Conservation (phyloP, 2,797 vertebrate genomes). For the Lacerta viridis region DNA sequence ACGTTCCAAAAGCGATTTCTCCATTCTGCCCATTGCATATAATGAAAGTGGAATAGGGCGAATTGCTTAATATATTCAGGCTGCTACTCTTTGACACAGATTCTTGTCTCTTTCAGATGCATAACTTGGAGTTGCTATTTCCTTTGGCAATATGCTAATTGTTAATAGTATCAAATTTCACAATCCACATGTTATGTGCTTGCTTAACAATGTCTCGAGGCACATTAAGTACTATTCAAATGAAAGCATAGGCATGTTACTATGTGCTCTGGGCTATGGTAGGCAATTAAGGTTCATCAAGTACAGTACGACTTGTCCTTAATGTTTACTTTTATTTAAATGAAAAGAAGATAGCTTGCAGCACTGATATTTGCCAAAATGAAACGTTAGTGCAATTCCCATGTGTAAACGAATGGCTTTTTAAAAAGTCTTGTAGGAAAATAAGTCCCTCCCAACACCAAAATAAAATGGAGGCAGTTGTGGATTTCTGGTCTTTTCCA, state of each 20-base stretch:
- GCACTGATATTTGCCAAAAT: conserved; percentile 21
- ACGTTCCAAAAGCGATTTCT: conserved; percentile 24
- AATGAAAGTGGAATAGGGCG: not conserved
- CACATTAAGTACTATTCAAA: not conserved
- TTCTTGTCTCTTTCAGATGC: conserved; percentile 16
- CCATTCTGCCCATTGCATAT: not conserved
- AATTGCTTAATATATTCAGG: not conserved
- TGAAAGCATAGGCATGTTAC: not conserved
- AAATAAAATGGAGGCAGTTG: not conserved
- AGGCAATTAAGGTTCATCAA: not conserved
- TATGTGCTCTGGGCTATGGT: not conserved
- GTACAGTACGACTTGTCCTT: not conserved
- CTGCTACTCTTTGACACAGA: conserved; percentile 5
- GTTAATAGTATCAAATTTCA: not conserved
- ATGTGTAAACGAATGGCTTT: not conserved
- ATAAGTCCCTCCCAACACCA: not conserved
- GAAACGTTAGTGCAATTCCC: not conserved
- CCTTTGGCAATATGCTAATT: not conserved
- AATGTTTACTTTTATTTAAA: conserved; percentile 15
- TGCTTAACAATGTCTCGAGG: not conserved
- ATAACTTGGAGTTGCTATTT: not conserved
- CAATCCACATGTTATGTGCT: not conserved
- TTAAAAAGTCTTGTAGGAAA: not conserved
- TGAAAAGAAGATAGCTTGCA: conserved; percentile 3
- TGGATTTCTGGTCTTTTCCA: not conserved